Base-by-base conservation (phyloP, 2,113 vertebrate genomes). In the Galbula dea region DNA sequence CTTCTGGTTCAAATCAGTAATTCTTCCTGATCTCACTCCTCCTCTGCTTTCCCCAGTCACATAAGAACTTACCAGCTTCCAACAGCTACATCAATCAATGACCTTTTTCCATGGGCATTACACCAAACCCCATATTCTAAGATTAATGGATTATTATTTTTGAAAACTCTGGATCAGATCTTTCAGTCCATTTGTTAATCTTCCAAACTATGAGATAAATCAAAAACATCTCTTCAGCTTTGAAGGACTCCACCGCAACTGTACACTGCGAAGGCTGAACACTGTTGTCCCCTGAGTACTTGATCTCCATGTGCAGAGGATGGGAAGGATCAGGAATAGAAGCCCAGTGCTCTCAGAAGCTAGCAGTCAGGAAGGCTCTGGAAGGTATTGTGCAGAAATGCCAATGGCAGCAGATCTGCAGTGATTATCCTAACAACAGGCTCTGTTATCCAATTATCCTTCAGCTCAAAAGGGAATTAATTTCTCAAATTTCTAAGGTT, bases 401-500 rank as follows among this genome's bases (percentile, higher is more conserved):
- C 51, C 46, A 86, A 7, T 2, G 63, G 46, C 51, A 90, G 37
- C 55, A 90, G 77, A 88, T 86, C 55, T 83, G 26, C 86, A 83
- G 30, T 78, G 29, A 78, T 92, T 93, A 86, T 77, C 61, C 67
- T 83, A 92, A 92, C 2, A 4, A 45, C 55, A 62, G 48, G 5
- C 37, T 81, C 55, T 78, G 46, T 86, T 90, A 95, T 86, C 39
- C 37, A 92, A 92, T 93, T 94, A 92, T 43, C 46, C 34, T 90
- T 86, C 43, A 86, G 32, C 91, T 86, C 37, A 77, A 81, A 88
- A 62, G 43, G 14, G 63, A 95, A 95, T 86, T 86, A 88, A 86
- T 93, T 92, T 57, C 65, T 88, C 51, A 77, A 19, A 78, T 55
- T 92, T 88, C 90, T 86, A 90, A 94, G 76, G 18, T 67, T 90